Base-by-base conservation (phyloP, 2,113 vertebrate species). In the Hypocryptadius cinnamomeus region DNA sequence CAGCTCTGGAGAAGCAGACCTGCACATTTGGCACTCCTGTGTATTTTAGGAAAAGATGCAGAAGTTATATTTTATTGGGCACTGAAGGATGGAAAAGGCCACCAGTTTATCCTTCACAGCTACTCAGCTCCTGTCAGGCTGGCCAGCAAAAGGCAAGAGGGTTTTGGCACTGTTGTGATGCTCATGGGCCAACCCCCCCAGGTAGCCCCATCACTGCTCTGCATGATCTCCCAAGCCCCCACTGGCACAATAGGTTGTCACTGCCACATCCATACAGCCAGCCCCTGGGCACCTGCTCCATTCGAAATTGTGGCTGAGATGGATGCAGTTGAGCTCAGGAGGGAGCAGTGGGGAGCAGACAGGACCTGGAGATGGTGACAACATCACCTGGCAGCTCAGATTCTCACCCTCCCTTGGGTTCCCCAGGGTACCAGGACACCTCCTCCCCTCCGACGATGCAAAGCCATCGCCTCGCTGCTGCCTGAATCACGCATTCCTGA, bases 391-490 rank as follows among this genome's bases (percentile, higher is more conserved):
- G 22, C 30, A 71, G 35, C 74, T 93, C 79, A 56, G 40, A 40
- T 54, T 77, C 59, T 73, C n/a, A 17, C 22, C 8, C 15, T 87
- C 13, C 48, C 28, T 35, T 53, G 50, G 21, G 54, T 2, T 79
- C 24, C 27, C 11, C 33, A 18, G 48, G 13, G 31, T 48, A 48
- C 24, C 44, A 70, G 65, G 27, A n/a, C 21, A 42, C 56, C 39
- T 44, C 33, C 25, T 59, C 7, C 47, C 18, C 22, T 60, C 11
- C 0, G 0, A 21, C 2, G 22, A 15, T 2, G 40, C 51, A 76
- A 56, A 82, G 16, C 57, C 9, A 4, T 53, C 48, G 21, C 78
- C 35, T 68, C 14, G 65, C 35, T 81, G 40, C 85, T 64, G 31
- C 18, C 73, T 60, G 59, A 69, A 54, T 48, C n/a, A 5, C 0